phyloP scores from a whole-genome alignment of 2,888 invertebrate species.

The Andricus curvator region DNA sequence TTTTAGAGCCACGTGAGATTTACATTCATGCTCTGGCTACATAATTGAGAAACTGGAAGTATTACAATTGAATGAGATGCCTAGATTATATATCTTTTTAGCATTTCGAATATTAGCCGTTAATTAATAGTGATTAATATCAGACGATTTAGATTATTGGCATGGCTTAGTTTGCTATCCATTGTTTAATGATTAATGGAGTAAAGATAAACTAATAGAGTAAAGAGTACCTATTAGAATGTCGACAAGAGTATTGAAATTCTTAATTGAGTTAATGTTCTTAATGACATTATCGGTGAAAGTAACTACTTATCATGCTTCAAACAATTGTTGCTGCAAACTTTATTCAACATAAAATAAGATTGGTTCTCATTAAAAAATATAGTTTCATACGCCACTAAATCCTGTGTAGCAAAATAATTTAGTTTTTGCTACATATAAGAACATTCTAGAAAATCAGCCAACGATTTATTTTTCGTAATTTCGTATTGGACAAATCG shows the following conservation, averaged over 20 bases:
- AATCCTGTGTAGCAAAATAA: no score
- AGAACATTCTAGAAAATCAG: no score
- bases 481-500: neutral
- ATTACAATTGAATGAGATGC: neutral
- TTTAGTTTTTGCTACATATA: no score
- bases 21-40: conserved; percentile 27
- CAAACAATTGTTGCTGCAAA: no score
- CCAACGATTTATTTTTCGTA: neutral
- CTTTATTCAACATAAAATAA: no score
- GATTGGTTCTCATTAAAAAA: no score
- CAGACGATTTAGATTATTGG: neutral
- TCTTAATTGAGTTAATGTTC: neutral
- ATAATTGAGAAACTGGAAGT: conserved; percentile 29
- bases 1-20: conserved; percentile 23
- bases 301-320: no score
- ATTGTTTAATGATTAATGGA: neutral
- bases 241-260: neutral
- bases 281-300: no score
- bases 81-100: neutral
- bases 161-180: neutral
- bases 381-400: no score
- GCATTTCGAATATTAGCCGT: neutral
- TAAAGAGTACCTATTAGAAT: neutral
- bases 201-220: no score
- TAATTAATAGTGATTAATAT: conserved; percentile 8